Evolutionary conservation across 2,797 vertebrate genomes (phyloP).

Genomic region (Pangasius djambal): DNA sequence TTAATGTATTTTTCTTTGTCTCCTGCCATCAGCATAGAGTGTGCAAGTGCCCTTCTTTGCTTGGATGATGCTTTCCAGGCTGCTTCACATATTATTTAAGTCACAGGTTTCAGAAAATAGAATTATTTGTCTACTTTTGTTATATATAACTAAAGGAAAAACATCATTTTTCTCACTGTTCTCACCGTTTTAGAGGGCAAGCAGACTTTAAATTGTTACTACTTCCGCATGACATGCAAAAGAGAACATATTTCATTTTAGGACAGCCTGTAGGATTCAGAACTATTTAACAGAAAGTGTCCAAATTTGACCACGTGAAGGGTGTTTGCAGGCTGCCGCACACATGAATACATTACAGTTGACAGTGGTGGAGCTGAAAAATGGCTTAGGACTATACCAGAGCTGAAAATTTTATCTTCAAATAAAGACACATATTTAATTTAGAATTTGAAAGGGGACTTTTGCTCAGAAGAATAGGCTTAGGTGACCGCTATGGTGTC

Average conservation of each 20-base stretch:
- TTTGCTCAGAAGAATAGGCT: conserved; percentile 11
- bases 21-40: neutral
- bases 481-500: neutral
- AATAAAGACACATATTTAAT: conserved; percentile 16
- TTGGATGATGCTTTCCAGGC: neutral
- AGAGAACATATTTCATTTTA: neutral
- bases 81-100: neutral
- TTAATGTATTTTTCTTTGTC: neutral
- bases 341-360: neutral
- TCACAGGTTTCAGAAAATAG: neutral
- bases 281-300: neutral
- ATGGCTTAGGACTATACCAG: neutral
- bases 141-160: neutral
- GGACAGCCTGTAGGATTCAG: neutral
- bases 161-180: neutral
- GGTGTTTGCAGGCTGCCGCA: neutral
- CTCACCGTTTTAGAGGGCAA: neutral
- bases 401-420: conserved; percentile 3
- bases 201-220: neutral
- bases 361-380: neutral
- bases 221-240: neutral
- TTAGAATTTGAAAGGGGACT: neutral
- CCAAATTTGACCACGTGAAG: neutral
- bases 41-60: neutral
- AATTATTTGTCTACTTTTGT: neutral